Base-by-base conservation (phyloP, 2,888 invertebrate genomes). In the Trachelus troglodyta region DNA sequence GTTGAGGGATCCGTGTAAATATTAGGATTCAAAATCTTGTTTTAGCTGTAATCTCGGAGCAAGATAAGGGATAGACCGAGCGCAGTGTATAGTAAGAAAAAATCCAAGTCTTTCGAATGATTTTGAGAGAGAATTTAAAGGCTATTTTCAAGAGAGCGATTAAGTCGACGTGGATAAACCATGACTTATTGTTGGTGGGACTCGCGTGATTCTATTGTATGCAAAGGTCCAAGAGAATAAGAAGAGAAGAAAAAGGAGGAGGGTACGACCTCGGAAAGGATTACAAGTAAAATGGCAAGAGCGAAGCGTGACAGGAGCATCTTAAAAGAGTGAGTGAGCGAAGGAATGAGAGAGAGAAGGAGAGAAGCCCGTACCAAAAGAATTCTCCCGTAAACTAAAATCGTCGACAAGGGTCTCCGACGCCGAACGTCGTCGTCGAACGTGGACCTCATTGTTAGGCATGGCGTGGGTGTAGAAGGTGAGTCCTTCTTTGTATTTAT, bases 1-100 rank as follows among this genome's bases (percentile, higher is more conserved):
- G 74, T 73, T 68, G 76, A 69, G 23, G 31, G 77, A 80, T 76
- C 76, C 34, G 77, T 75, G 79, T 79, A 79, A 81, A 81, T 81
- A 80, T 80, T 80, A 79, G 76, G 74, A 76, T 40, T 74, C 4
- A 31, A 31, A 40, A n/a, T 15, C 34, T 73, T 34, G 31, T 30
- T 12, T 33, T 35, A 31, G 9, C 56, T 9, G 68, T 33, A 33
- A 40, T 34, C 69, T 74, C 34, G 6, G 23, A 35, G 11, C 30
- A 33, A 68, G 69, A 35, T 15, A 12, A 34, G 23, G 2, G 23
- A 56, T 56, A 9, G 9, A 56, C 9, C 23, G 9, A 9, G 56
- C 23, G 76, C 76, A 77, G 79, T 80, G 69, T 76, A 76, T 4
- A 56, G 56, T 9, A 2, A 6, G 23, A 56, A 23, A 40, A 56